Evolutionary conservation across 2,888 invertebrate genomes (phyloP), one percentile per base, ranked within the genome.

Genomic region (Macropis europaea): DNA sequence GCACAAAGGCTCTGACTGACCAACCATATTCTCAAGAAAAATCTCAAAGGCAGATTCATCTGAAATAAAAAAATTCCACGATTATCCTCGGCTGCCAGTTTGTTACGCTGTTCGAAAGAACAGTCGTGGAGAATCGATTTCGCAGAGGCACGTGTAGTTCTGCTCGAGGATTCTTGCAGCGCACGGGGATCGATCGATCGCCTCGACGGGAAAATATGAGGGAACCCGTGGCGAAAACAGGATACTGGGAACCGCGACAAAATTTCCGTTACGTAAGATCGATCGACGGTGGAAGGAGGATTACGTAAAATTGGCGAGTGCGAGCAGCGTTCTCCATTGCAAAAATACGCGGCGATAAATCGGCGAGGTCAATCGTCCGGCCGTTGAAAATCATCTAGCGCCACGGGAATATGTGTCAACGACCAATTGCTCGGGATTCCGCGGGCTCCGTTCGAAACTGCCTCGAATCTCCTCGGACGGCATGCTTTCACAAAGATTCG

Each of bases 351-450:
- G 17, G 24, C 42, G 50, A 56, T 57, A 57, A 69, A 67, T 38
- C n/a, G 32, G 24, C 50, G 68, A 45, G 68, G 68, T 57, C 68
- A 67, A 69, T 69, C 68, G 48, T 47, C 56, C 42, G 43, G 7
- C 32, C 13, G 54, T 69, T 66, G 57, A 67, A 69, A 69, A 67
- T 69, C 22, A 69, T 69, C 69, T 26, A 56, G 26, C 52, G 57
- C 15, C 34, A 30, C n/a, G 26, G 22, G 34, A 34, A 61, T 52
- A 61, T 71, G 56, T 62, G 70, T 62, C 70, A 61, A 71, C 54
- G 56, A 71, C 54, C 70, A 71, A 71, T 71, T 71, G 61, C 50
- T 50, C 62, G 64, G 61, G 50, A 61, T 69, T 52, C 61, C 34
- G 13, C 22, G 54, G 34, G 38, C 45, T 70, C 62, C 48, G 40